Conservation (phyloP, 1,140 invertebrate genomes). For the Periplaneta americana region DNA sequence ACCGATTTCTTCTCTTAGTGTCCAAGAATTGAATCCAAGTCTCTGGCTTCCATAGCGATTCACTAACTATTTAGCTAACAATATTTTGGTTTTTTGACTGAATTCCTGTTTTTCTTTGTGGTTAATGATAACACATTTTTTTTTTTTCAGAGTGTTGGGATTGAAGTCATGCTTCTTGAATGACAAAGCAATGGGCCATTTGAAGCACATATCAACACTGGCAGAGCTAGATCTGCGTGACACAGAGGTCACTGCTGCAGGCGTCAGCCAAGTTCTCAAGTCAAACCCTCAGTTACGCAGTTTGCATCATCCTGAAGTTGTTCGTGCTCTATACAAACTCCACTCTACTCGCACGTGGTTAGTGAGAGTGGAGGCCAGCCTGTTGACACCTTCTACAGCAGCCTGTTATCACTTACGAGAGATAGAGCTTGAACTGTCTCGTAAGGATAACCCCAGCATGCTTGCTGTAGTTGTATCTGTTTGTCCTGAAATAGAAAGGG, state of each 20-base stretch:
- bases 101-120: too few species aligned
- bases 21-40: too few species aligned
- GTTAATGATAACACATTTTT: neutral
- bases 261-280: slow-evolving; percentile 14
- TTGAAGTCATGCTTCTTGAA: slow-evolving; percentile 21
- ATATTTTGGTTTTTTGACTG: too few species aligned
- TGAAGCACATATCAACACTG: slow-evolving; percentile 17
- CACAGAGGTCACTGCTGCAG: slow-evolving; percentile 19
- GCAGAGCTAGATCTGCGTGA: slow-evolving; percentile 19
- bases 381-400: neutral
- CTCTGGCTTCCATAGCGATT: too few species aligned
- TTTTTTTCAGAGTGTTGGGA: slow-evolving; percentile 13
- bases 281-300: slow-evolving; percentile 18
- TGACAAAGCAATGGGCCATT: slow-evolving; percentile 17
- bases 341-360: slow-evolving; percentile 12
- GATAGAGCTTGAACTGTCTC: slow-evolving; percentile 10
- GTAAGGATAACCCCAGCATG: slow-evolving; percentile 8
- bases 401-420: slow-evolving; percentile 1
- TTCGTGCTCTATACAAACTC: slow-evolving; percentile 17
- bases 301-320: slow-evolving; percentile 19
- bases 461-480: slow-evolving; percentile 13
- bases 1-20: too few species aligned
- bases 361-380: neutral
- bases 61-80: too few species aligned
- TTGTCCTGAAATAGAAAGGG: slow-evolving; percentile 14